Evolutionary conservation across 2,797 vertebrate genomes (phyloP).

Genomic region (Rhincodon typus): DNA sequence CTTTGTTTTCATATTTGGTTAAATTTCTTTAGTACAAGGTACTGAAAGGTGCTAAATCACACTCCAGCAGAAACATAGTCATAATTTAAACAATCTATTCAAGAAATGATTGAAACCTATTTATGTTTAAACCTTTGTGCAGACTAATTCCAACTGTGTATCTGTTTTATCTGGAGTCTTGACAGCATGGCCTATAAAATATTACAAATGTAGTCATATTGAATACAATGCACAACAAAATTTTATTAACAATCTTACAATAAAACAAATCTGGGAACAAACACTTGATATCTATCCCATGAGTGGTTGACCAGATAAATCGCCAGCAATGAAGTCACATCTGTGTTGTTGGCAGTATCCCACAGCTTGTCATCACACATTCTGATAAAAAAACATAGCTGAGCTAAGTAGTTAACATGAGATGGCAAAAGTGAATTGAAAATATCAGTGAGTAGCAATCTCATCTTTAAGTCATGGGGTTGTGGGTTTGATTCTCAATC

Average conservation of each 20-base stretch:
- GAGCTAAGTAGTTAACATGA: not conserved
- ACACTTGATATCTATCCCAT: constrained; percentile 2
- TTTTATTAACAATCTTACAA: constrained; percentile 21
- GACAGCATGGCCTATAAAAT: not conserved
- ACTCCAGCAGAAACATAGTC: not conserved
- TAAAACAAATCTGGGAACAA: constrained; percentile 23
- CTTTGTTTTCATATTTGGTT: not conserved
- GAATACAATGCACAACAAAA: constrained; percentile 24
- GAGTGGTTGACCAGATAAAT: not conserved
- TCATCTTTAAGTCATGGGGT: not conserved
- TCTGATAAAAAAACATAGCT: not conserved
- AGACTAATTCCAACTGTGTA: constrained; percentile 1
- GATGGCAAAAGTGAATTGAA: not conserved
- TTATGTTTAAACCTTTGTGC: not conserved
- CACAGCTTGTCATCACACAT: not conserved
- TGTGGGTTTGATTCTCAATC: not conserved
- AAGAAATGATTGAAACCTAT: not conserved
- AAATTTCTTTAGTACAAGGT: not conserved
- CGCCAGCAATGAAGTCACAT: not conserved
- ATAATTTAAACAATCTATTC: not conserved
- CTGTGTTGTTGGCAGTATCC: not conserved
- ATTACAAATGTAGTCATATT: constrained; percentile 32
- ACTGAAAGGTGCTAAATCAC: not conserved
- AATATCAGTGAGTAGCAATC: not conserved
- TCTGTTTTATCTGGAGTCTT: constrained; percentile 31